Base-by-base conservation (phyloP, 2,888 invertebrate species). In the Dorcus hopei region DNA sequence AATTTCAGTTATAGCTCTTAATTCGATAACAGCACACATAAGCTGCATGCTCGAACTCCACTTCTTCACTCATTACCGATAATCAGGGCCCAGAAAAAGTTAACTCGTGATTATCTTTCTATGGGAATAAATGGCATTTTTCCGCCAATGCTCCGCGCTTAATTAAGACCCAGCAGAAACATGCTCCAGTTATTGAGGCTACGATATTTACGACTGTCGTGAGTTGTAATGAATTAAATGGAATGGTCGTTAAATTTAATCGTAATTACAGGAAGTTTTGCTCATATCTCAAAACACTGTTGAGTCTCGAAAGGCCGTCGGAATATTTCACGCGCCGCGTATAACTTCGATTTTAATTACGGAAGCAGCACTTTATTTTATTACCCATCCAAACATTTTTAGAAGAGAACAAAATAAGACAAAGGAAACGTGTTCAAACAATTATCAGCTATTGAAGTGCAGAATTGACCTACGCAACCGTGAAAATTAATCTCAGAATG, bases 221-320 rank as follows among this genome's bases (percentile, higher is more conserved):
- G 54, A 59, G 45, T 54, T 45, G 62, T 65, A 63, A 63, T 63
- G 66, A 61, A 65, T 66, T 63, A 60, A 57, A 55, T 54, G 55
- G 60, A 60, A 61, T 61, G 58, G 58, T 62, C 64, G 61, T 65
- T 67, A 67, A 65, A 63, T 58, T 63, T 54, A 58, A 45, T 52
- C 42, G 64, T 65, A 64, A 67, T 67, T 67, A 54, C 63, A 66
- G 64, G 67, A 67, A 65, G 65, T 58, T 57, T 56, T 59, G 58
- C 59, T 63, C 54, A 58, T 63, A 63, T 61, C 57, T 64, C 57
- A 54, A 53, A 60, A 57, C 57, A 42, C 19, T 57, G 57, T 49
- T 49, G 19, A 42, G 26, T 41, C 39, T 55, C 49, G 54, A 58
- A 49, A 49, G 16, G 58, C 54, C 52, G 57, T 57, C 57, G 49